Conservation (phyloP, 2,113 vertebrate genomes). For the Columbina picui region DNA sequence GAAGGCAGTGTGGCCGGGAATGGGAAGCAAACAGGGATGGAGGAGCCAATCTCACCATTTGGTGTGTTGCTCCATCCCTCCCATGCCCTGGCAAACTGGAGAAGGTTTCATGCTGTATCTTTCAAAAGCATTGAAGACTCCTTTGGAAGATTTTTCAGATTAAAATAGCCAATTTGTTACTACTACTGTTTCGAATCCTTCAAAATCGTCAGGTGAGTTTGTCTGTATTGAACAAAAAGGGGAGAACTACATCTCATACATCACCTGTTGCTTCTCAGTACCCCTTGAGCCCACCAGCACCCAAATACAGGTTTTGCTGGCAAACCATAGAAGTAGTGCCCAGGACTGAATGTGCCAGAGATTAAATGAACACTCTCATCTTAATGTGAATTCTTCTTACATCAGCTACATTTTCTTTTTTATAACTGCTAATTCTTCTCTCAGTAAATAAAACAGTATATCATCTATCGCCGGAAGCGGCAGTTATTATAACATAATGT, state of each 20-base stretch:
- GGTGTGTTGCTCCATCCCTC: not conserved
- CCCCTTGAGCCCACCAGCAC: not conserved
- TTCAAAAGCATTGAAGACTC: not conserved
- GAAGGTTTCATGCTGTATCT: not conserved
- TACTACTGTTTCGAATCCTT: not conserved
- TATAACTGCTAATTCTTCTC: not conserved
- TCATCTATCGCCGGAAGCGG: not conserved
- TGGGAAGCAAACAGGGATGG: rapidly evolving
- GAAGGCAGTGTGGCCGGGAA: not conserved
- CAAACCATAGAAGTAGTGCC: not conserved
- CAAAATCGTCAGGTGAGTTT: not conserved
- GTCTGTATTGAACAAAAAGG: not conserved
- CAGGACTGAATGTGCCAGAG: not conserved
- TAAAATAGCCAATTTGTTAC: not conserved
- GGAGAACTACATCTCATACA: not conserved
- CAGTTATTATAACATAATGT: not conserved
- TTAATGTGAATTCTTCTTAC: not conserved
- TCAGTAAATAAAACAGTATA: not conserved
- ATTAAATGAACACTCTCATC: not conserved
- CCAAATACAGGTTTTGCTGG: not conserved
- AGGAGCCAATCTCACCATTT: not conserved
- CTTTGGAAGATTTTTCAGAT: not conserved
- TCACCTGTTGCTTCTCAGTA: not conserved
- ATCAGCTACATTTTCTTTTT: not conserved
- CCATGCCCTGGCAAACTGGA: not conserved